Percentiles rank a stretch among this genome's conserved stretches.
Evolutionary conservation across 2,113 vertebrate species (phyloP).

Genomic region (Etheostoma spectabile): DNA sequence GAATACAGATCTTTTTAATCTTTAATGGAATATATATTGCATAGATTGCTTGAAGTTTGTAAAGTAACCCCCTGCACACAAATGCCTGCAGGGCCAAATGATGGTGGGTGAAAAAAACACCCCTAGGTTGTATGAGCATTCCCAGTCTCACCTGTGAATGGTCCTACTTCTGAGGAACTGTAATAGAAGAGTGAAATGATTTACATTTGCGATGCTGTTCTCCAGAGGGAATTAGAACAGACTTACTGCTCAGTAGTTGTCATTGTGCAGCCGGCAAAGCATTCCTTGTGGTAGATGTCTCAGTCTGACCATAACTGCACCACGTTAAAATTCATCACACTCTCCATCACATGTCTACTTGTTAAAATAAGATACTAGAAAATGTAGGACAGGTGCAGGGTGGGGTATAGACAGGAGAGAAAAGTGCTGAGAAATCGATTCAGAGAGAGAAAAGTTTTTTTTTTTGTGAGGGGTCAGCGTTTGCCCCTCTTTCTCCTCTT

Average conservation of each 20-base stretch:
- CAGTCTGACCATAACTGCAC: not conserved
- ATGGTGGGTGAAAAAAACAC: not conserved
- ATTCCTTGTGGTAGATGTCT: too few species aligned
- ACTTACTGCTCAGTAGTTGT: not conserved
- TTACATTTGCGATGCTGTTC: not conserved
- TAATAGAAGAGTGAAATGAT: not conserved
- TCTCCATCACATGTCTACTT: not conserved
- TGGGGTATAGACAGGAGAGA: not conserved
- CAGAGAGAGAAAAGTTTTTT: not conserved
- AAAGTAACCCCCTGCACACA: not conserved
- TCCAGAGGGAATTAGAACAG: not conserved
- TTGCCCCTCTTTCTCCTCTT: not conserved
- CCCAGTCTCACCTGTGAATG: not conserved
- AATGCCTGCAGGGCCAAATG: not conserved
- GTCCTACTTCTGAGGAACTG: not conserved
- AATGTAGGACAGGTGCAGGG: not conserved
- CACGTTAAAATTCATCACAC: not conserved
- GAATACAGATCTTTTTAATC: not conserved
- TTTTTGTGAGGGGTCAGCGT: not conserved
- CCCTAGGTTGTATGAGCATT: not conserved
- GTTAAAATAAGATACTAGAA: not conserved
- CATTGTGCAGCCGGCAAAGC: too few species aligned
- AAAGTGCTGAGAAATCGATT: not conserved
- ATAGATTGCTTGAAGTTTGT: not conserved
- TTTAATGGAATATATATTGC: not conserved